Evolutionary conservation across 2,888 invertebrate species (phyloP).

Genomic region (Idaea aversata): DNA sequence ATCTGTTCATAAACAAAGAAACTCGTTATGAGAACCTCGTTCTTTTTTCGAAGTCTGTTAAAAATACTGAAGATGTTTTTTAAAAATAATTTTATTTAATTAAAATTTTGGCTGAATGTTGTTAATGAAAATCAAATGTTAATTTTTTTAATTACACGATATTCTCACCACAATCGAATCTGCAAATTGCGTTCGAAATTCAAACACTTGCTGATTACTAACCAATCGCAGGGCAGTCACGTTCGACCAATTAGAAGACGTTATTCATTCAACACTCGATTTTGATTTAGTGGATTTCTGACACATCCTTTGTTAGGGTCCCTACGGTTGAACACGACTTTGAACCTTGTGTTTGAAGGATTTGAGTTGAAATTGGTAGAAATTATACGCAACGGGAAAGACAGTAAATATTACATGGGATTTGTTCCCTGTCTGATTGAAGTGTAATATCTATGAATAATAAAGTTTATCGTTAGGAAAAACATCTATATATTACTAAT

Average conservation of each 20-base stretch:
- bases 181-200: slow-evolving; percentile 68
- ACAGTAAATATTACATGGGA: slow-evolving; percentile 30
- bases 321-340: slow-evolving; percentile 19
- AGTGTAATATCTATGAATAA: not conserved
- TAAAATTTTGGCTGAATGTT: not conserved
- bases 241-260: slow-evolving; percentile 78
- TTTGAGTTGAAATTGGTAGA: not conserved
- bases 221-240: slow-evolving; percentile 60
- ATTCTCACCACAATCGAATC: slow-evolving; percentile 49
- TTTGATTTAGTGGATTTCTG: slow-evolving; percentile 75
- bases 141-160: slow-evolving; percentile 36
- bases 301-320: slow-evolving; percentile 42
- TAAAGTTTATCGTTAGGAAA: not conserved
- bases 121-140: slow-evolving; percentile 27
- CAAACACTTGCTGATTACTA: slow-evolving; percentile 67
- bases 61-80: too few relatives aligned
- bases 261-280: slow-evolving; percentile 77
- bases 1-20: too few relatives aligned
- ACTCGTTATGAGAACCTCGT: too few relatives aligned
- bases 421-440: not conserved
- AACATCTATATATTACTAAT: not conserved
- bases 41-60: too few relatives aligned
- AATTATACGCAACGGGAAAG: slow-evolving; percentile 37
- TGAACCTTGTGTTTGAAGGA: slow-evolving; percentile 20
- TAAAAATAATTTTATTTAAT: not conserved